Base-by-base conservation (phyloP, 2,888 invertebrate species). In the Hipparchia semele region DNA sequence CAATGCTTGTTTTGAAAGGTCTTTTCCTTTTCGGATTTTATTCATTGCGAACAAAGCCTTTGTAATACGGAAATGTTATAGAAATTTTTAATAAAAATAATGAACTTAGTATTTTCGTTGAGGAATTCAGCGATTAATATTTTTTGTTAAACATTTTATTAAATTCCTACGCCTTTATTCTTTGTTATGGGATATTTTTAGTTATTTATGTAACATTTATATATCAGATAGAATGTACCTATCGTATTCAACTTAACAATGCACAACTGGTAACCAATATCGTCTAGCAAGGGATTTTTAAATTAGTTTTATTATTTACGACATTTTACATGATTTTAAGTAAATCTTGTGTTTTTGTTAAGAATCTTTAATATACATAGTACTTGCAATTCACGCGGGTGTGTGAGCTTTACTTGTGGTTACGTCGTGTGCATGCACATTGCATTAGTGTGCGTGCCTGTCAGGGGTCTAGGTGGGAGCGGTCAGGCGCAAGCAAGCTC, bases 1-100 rank as follows among this genome's bases (percentile, higher is more conserved):
- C 92, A 92, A 92, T 91, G 90, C 90, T 90, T 90, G 90, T 91
- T 92, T 90, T 87, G 88, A 89, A 87, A 87, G 90, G 88, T 84
- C 86, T 79, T 82, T 83, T 84, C 82, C 83, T 82, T 79, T 84
- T 83, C 84, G 84, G 87, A 85, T 84, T 84, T 83, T 86, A 85
- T 86, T 86, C 87, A 86, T 88, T 85, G 82, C 81, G 80, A 84
- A 86, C 69, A 73, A 73, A 73, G 73, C 61, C 65, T 73, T 70
- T 77, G 72, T 78, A 77, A 78, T 75, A 79, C 77, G 79, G 72
- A 79, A 76, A 76, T 33, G 75, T 73, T 75, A 68, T 68, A 71
- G 71, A 68, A 68, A 70, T 65, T 75, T 64, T 54, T 58, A 72
- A 62, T 68, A 54, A 33, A 68, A 72, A 72, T 56, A 67, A 72